Conservation (phyloP, 1,140 invertebrate genomes). For the Helicoverpa armigera region DNA sequence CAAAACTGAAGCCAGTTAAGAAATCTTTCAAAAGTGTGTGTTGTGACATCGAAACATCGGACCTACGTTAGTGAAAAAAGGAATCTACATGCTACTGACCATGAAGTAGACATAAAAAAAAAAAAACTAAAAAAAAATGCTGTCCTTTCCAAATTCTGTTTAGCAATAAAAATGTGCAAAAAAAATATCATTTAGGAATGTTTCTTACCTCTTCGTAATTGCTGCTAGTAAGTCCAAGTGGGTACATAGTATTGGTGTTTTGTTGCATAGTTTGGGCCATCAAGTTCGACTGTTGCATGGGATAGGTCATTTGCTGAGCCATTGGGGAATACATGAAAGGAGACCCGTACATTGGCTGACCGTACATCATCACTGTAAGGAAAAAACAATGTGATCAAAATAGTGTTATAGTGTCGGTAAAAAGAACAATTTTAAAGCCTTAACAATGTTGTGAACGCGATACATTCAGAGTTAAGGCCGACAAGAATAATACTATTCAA, state of each 20-base stretch:
- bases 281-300: conserved; percentile 56
- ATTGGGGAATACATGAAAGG: conserved; percentile 70
- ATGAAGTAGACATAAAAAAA: conserved; percentile 7
- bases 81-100: not conserved
- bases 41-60: conserved; percentile 2
- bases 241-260: conserved; percentile 47
- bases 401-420: not conserved
- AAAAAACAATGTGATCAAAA: conserved; percentile 13
- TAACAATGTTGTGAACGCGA: too few relatives aligned
- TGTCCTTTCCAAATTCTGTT: conserved; percentile 19
- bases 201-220: conserved; percentile 74
- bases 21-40: not conserved
- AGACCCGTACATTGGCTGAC: conserved; percentile 66
- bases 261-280: conserved; percentile 52
- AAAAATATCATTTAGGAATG: not conserved
- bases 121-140: not conserved
- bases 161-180: conserved; percentile 15
- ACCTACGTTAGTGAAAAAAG: not conserved
- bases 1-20: not conserved
- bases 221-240: conserved; percentile 59
- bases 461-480: too few relatives aligned
- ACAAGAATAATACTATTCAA: too few relatives aligned
- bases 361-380: conserved; percentile 77
- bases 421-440: too few relatives aligned
- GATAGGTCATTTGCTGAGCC: conserved; percentile 58